Evolutionary conservation across 2,888 invertebrate species (phyloP), one percentile per base, ranked within the genome.

Genomic region (Ornithoptera alexandrae): DNA sequence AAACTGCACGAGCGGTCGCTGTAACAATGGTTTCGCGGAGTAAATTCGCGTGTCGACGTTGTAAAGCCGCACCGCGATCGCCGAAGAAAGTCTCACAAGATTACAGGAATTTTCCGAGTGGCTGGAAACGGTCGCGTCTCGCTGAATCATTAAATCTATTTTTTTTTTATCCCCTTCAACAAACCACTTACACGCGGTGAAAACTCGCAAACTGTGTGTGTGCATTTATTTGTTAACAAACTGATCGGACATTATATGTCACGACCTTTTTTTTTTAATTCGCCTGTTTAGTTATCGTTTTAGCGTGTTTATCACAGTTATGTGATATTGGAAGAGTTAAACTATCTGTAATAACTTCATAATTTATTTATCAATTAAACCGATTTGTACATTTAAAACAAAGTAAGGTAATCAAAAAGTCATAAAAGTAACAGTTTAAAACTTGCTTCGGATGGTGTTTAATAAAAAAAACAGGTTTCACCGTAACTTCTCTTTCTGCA

Each of bases 21-120:
- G 53, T 4, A 62, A 62, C 17, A 15, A 57, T 17, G 39, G 56
- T 42, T 65, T 53, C 60, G 59, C 68, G 59, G 63, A 60, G 39
- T 53, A 64, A 60, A 68, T 64, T 85, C 81, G 87, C 85, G 84
- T 86, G 87, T 80, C 69, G 71, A 73, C 72, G 80, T 76, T 77
- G 79, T 79, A 78, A 80, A 77, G 75, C 79, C 79, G 79, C 79
- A 81, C 81, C 79, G 77, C 79, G 84, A 80, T 82, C 81, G 78
- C 79, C 82, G 83, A 90, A 89, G 91, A 92, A 92, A 92, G 89
- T 90, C 81, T 84, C 78, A 75, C 76, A 78, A 81, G 86, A 87
- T 89, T 85, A 88, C 88, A 91, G 89, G 91, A 92, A 92, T 92
- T 92, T 92, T 92, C 92, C 92, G 87, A 87, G 78, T 88, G 84